Evolutionary conservation across 2,888 invertebrate genomes (phyloP).

Genomic region (Platycheirus albimanus): DNA sequence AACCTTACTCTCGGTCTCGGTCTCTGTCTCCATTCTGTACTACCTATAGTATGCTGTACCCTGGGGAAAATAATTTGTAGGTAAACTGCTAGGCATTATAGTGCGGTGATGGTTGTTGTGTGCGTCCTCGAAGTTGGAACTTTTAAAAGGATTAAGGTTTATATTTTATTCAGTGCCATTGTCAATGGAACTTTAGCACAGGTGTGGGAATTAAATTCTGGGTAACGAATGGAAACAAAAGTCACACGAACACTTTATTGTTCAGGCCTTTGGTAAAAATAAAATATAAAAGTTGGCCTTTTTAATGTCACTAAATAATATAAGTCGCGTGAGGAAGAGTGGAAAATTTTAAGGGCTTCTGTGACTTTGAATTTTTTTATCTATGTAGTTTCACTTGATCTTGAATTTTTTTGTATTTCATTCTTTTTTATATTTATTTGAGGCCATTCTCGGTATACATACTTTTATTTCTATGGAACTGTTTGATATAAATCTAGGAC

Average conservation of each 20-base stretch:
- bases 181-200: conserved; percentile 4
- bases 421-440: no score
- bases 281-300: neutral
- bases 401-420: no score
- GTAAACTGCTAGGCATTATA: neutral
- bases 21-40: no score
- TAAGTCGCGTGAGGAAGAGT: neutral
- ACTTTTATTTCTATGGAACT: no score
- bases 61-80: conserved; percentile 6
- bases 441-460: no score
- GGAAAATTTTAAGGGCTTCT: neutral
- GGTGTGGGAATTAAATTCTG: conserved; percentile 13
- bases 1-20: no score
- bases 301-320: neutral
- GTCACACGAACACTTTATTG: neutral
- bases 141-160: conserved; percentile 29
- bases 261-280: neutral
- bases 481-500: no score
- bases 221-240: conserved; percentile 12
- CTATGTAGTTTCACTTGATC: neutral
- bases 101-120: neutral
- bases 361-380: conserved; percentile 1
- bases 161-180: conserved; percentile 30
- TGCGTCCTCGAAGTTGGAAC: neutral
- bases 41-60: no score